These are phyloP conservation scores for Temnothorax unifasciatus DNA, from an alignment of 2,888 invertebrate species.

Conservation along the genomic window DNA sequence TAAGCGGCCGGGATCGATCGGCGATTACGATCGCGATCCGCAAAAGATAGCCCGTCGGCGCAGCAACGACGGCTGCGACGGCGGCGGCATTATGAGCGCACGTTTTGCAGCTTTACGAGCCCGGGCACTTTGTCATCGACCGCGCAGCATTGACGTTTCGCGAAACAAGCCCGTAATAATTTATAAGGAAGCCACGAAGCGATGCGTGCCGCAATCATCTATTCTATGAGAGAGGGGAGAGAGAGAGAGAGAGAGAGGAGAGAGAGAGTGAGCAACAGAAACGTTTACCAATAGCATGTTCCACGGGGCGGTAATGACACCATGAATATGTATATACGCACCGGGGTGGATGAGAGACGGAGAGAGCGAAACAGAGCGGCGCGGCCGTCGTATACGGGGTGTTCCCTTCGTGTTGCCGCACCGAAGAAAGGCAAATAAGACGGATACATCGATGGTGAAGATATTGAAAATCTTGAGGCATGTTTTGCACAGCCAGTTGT, in stretches of 20 bases:
- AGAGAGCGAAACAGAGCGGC: slow-evolving; percentile 55
- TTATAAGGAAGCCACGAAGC: slow-evolving; percentile 73
- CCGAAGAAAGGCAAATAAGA: slow-evolving; percentile 8
- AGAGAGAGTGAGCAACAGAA: slow-evolving; percentile 70
- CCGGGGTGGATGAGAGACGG: slow-evolving; percentile 67
- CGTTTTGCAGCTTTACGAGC: slow-evolving; percentile 67
- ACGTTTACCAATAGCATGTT: slow-evolving; percentile 83
- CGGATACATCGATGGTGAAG: neutral
- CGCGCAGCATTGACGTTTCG: slow-evolving; percentile 72
- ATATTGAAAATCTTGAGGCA: neutral
- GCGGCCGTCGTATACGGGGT: slow-evolving; percentile 63
- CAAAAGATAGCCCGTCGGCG: slow-evolving; percentile 41
- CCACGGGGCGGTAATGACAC: slow-evolving; percentile 83
- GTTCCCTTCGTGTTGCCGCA: slow-evolving; percentile 41
- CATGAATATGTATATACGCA: slow-evolving; percentile 82
- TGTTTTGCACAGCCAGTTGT: neutral
- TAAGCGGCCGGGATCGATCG: slow-evolving; percentile 66
- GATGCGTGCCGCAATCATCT: slow-evolving; percentile 68
- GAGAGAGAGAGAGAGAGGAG: slow-evolving; percentile 34
- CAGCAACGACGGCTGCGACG: neutral
- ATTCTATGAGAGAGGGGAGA: slow-evolving; percentile 65
- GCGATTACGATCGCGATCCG: slow-evolving; percentile 68
- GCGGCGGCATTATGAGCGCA: slow-evolving; percentile 47
- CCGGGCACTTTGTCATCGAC: slow-evolving; percentile 74
- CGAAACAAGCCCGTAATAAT: slow-evolving; percentile 75